Evolutionary conservation across 2,113 vertebrate genomes (phyloP).

Genomic region (Hemichromis elongatus): DNA sequence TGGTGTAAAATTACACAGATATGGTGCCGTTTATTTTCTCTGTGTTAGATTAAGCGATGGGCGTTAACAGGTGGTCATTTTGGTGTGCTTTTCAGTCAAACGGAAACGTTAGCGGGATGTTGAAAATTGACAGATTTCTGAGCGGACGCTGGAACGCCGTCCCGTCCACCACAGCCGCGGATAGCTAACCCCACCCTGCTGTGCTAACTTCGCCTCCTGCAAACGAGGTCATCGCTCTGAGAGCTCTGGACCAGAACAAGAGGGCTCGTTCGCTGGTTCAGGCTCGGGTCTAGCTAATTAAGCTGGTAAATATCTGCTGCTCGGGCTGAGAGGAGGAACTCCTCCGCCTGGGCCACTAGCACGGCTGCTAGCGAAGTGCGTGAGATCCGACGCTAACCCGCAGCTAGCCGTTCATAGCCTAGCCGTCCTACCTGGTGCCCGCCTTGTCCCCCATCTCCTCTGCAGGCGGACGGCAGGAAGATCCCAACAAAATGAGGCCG

Average conservation of each 20-base stretch:
- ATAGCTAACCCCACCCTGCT: constrained; percentile 65
- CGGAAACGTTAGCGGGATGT: background rate
- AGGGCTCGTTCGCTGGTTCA: rapidly evolving
- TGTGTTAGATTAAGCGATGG: background rate
- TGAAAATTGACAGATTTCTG: constrained; percentile 1
- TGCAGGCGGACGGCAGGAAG: constrained; percentile 53
- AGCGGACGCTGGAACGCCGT: background rate
- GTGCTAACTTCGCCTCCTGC: constrained; percentile 2
- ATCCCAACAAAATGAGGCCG: constrained; percentile 40
- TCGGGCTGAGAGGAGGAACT: background rate
- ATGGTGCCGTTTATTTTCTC: background rate
- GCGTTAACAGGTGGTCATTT: background rate
- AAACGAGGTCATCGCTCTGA: background rate
- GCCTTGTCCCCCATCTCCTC: constrained; percentile 72
- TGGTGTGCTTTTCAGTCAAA: background rate
- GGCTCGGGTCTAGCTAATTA: background rate
- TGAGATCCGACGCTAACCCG: constrained; percentile 45
- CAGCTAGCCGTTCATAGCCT: background rate
- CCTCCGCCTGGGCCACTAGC: background rate
- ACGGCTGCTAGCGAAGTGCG: constrained; percentile 39
- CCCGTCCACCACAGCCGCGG: background rate
- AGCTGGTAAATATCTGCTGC: background rate
- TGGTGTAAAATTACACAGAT: background rate
- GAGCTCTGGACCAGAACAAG: background rate
- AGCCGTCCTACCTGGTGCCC: constrained; percentile 70